Evolutionary conservation across 2,888 invertebrate species (phyloP), one percentile per base, ranked within the genome.

Genomic region (Oligia fasciuncula): DNA sequence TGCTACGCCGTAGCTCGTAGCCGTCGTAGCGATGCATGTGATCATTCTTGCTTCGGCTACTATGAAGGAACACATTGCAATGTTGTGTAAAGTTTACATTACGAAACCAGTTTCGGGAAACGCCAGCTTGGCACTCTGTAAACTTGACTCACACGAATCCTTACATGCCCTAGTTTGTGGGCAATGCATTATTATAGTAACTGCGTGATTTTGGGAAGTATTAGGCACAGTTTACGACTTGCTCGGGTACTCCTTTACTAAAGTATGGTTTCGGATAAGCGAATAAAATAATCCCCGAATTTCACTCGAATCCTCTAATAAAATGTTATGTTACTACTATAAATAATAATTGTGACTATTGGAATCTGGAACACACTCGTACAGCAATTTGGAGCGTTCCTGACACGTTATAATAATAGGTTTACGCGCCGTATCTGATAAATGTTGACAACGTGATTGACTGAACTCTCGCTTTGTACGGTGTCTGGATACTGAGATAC

Each of bases 381-480:
- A 29, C 1, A 67, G 57, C 51, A 82, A 79, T 62, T 73, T 23
- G 65, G 62, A 79, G 19, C 60, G 11, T 35, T 40, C 49, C 14
- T 76, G 68, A 62, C 79, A 82, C 76, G 73, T 79, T 74, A 66
- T 57, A 43, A 63, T 85, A 82, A 79, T 60, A 67, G 63, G 60
- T 74, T 79, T 76, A 70, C 63, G 54, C 5, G 35, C 29, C 35
- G 60, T 60, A 63, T 57, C 62, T 69, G n/a, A 68, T 68, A 62
- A 60, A 76, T 40, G 54, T 82, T 79, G 60, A 54, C 23, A 79
- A 82, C 76, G 70, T 82, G 73, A 73, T 79, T 71, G 60, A 63
- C 57, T 70, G 67, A 74, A 72, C 76, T 68, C 29, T 9, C 13
- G 4, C 62, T n/a, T 40, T 49, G 63, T 71, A 40, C 6, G 60